Evolutionary conservation across 2,113 vertebrate genomes (phyloP), one percentile per base, ranked within the genome.

Genomic region (Myodes glareolus): DNA sequence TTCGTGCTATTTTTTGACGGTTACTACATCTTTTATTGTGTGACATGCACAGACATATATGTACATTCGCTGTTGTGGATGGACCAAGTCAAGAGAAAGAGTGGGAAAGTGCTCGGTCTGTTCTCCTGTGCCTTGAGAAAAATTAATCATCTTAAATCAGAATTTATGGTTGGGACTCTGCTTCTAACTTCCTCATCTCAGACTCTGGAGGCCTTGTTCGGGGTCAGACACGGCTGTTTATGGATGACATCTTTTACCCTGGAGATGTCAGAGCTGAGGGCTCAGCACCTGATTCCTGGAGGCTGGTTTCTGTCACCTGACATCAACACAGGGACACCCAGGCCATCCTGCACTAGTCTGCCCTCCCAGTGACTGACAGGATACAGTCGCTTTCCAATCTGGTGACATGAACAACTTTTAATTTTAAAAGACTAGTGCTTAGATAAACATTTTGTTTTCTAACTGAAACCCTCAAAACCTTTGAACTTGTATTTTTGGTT

Each of bases 91-190:
- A 96, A 94, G 16, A 90, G 19, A 58, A 58, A 58, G 89, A 10
- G 45, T n/a, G n/a, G 33, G 2, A 96, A 94, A 90, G 55, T 63
- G 2, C 23, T 93, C 68, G 80, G 23, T 23, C 13, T 61, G 23
- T 95, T 96, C 75, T 84, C 85, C 90, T 88, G 6, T 45, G 65
- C 47, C 85, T 90, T 94, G 70, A 58, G 42, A 84, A 95, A 95
- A 92, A 78, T 33, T 65, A 55, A n/a, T 39, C 65, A 88, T 72
- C 87, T 72, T 77, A 72, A 92, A 89, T 81, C 9, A 63, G 29
- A 95, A 82, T 72, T 39, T 75, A 42, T 91, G 63, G 58, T 52
- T 94, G 50, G 45, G 55, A 10, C 17, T 68, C 75, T 78, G 12
- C 7, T 70, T 91, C 47, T 89, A 50, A 72, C 75, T 50, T 10